Base-by-base conservation (phyloP, 1,140 invertebrate genomes). In the Camponotus pennsylvanicus region DNA sequence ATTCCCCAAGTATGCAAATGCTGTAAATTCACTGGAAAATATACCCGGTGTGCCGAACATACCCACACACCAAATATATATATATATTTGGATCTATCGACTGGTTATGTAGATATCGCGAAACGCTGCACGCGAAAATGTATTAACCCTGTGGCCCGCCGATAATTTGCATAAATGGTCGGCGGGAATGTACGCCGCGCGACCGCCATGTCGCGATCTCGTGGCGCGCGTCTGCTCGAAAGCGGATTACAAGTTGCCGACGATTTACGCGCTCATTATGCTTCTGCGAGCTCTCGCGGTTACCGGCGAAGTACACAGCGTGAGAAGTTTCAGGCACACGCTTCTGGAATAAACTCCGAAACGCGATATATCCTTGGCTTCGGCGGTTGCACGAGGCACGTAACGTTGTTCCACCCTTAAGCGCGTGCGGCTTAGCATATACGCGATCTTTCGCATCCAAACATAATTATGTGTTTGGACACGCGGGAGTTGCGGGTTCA, bases 141-240 rank as follows among this genome's bases (percentile, higher is more conserved):
- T 90, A 90, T 90, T 90, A 90, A 83, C 78, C 40, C 73, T 42
- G 82, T 76, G 70, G 83, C 70, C 86, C 73, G 88, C 88, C 89
- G 89, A 90, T 90, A 90, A 90, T 90, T 90, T 90, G 89, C 89
- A 90, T 90, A 90, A 90, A 90, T 78, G 73, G 73, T 49, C 86
- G 67, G 49, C 66, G 82, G 85, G 88, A 90, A 89, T 90, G 21
- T 21, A 0, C 21, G 21, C 21, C 87, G 85, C 52, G 69, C 77
- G 57, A 64, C 71, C 63, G 85, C 57, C 63, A 75, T 83, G 79
- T 83, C 61, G 63, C 85, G 85, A 64, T 73, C 67, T 59, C 64
- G 61, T 61, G 13, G 49, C 15, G 67, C 78, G 59, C 88, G 69
- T 27, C 18, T 73, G 84, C 90, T 88, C 79, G 73, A 90, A 91